phyloP scores from a whole-genome alignment of 1,140 invertebrate species.

The Drosophila grimshawi region DNA sequence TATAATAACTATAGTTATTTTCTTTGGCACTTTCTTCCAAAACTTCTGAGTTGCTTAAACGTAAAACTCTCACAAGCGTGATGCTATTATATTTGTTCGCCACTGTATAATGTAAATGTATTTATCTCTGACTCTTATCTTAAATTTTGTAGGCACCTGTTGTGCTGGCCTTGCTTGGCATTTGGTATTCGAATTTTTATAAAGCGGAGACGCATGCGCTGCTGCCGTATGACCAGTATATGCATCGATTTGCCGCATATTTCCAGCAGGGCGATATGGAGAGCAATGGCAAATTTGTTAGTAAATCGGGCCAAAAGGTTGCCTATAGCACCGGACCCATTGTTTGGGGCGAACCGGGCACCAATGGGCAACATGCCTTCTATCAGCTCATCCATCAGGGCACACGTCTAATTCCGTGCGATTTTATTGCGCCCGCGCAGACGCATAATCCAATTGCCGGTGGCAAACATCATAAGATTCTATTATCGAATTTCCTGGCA shows the following conservation, averaged over 20 bases:
- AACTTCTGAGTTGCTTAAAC: too few species aligned
- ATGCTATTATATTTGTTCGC: too few species aligned
- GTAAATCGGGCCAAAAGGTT: slow-evolving; percentile 88
- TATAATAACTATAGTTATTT: too few species aligned
- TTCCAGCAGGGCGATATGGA: slow-evolving; percentile 99
- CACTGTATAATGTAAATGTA: background rate
- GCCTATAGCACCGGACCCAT: slow-evolving; percentile 95
- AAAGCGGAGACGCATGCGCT: slow-evolving; percentile 98
- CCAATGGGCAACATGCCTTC: slow-evolving; percentile 99
- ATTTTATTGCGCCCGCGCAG: slow-evolving; percentile 97
- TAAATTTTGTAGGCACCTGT: slow-evolving; percentile 92
- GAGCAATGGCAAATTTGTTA: slow-evolving; percentile 99
- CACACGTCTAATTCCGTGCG: slow-evolving; percentile 94
- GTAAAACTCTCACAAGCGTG: too few species aligned
- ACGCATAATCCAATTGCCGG: slow-evolving; percentile 96
- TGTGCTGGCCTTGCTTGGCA: slow-evolving; percentile 95
- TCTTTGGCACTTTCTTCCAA: too few species aligned
- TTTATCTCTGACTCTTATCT: background rate
- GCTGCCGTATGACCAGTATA: slow-evolving; percentile 99
- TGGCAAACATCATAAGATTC: slow-evolving; percentile 92
- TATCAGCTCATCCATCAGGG: slow-evolving; percentile 97
- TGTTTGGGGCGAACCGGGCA: slow-evolving; percentile 99
- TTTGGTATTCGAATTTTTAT: slow-evolving; percentile 99
- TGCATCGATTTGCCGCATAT: slow-evolving; percentile 99
- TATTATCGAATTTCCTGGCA: slow-evolving; percentile 98